These are phyloP conservation scores for Rhingia campestris DNA, from an alignment of 2,888 invertebrate genomes.

Conservation along the genomic window DNA sequence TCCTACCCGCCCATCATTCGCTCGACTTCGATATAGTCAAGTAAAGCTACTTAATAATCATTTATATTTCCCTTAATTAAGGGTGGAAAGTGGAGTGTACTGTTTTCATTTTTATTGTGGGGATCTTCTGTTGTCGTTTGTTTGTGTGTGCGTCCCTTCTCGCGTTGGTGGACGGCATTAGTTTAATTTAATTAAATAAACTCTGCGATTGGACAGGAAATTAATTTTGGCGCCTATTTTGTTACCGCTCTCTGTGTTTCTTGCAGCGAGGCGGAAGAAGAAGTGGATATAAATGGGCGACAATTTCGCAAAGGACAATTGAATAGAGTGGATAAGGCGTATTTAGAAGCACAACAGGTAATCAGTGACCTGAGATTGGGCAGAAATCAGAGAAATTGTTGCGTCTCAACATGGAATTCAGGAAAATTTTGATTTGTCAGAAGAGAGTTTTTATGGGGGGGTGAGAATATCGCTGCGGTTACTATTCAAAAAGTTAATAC, in stretches of 20 bases:
- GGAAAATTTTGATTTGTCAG: neutral
- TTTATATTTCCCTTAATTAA: constrained; percentile 73
- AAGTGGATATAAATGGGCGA: constrained; percentile 49
- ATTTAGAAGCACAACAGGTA: constrained; percentile 61
- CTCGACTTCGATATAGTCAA: constrained; percentile 63
- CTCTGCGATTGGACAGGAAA: constrained; percentile 75
- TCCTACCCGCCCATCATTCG: constrained; percentile 1
- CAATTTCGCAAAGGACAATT: constrained; percentile 35
- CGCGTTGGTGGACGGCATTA: constrained; percentile 42
- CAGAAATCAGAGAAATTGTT: constrained; percentile 61
- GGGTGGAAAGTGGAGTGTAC: constrained; percentile 46
- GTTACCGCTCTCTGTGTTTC: constrained; percentile 9
- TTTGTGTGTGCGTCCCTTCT: neutral
- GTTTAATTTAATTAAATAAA: constrained; percentile 75
- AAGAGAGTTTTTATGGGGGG: neutral
- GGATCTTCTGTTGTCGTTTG: constrained; percentile 6
- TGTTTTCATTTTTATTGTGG: constrained; percentile 21
- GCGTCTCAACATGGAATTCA: constrained; percentile 14
- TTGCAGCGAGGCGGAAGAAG: constrained; percentile 35
- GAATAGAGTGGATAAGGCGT: constrained; percentile 3
- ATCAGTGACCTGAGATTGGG: constrained; percentile 17
- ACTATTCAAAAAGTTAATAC: no score
- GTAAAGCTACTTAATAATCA: constrained; percentile 73
- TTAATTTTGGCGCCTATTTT: constrained; percentile 72
- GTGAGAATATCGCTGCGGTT: neutral